phyloP scores from a whole-genome alignment of 2,797 vertebrate species.

The Buphagus erythrorhynchus region DNA sequence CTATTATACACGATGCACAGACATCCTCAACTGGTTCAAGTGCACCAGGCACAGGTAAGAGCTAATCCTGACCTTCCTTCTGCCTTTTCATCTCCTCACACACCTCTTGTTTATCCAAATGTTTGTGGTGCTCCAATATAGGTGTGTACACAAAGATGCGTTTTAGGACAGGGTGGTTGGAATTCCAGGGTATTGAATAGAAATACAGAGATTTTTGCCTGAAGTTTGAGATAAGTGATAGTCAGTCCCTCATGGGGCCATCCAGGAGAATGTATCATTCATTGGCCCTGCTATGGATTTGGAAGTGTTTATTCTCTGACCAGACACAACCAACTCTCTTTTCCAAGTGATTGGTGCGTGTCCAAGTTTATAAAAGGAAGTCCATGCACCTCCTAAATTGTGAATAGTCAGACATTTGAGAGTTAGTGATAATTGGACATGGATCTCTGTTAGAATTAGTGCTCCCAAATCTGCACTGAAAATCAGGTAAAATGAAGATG shows the following conservation, averaged over 20 bases:
- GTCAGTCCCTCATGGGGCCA: neutral
- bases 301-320: neutral
- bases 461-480: neutral
- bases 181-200: neutral
- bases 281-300: neutral
- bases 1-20: conserved; percentile 97
- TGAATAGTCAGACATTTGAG: neutral
- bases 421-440: neutral
- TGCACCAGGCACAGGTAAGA: conserved; percentile 95
- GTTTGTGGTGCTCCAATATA: neutral
- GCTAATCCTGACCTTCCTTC: neutral
- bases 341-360: neutral
- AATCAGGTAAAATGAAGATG: neutral
- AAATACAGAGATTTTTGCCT: neutral
- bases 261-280: neutral
- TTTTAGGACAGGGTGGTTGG: neutral
- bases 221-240: neutral
- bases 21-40: conserved; percentile 99
- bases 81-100: neutral
- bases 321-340: neutral
- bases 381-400: neutral
- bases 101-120: neutral
- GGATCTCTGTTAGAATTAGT: neutral
- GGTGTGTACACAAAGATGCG: neutral
- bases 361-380: neutral